Evolutionary conservation across 2,113 vertebrate genomes (phyloP).

Genomic region (Nyctibius bracteatus): DNA sequence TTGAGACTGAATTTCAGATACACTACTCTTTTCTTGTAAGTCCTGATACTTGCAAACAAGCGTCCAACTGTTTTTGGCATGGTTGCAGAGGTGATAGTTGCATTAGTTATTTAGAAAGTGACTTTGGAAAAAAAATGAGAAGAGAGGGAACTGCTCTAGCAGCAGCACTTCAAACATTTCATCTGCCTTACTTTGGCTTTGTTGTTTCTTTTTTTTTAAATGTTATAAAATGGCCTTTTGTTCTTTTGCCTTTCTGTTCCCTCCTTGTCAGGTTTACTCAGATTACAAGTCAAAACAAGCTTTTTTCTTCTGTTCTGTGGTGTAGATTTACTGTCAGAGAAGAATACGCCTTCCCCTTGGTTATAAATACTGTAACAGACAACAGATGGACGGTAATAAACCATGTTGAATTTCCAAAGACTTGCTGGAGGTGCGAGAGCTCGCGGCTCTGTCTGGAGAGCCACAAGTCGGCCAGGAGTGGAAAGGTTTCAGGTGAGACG

Average conservation of each 20-base stretch:
- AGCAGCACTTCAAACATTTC: neutral
- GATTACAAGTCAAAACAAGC: constrained; percentile 20
- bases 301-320: neutral
- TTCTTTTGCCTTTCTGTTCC: neutral
- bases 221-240: neutral
- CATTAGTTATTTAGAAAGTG: neutral
- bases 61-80: neutral
- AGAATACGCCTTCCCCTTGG: neutral
- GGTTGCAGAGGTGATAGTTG: neutral
- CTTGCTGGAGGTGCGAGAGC: neutral
- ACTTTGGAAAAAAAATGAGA: neutral
- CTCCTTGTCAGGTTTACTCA: neutral
- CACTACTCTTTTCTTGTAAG: neutral
- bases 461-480: neutral
- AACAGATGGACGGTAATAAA: neutral
- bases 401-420: neutral
- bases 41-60: neutral
- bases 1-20: neutral
- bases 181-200: neutral
- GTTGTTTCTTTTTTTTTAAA: neutral
- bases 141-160: neutral
- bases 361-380: neutral
- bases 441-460: neutral
- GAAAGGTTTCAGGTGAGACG: neutral
- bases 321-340: neutral